Evolutionary conservation across 2,888 invertebrate genomes (phyloP).

Genomic region (Augochlorella aurata): DNA sequence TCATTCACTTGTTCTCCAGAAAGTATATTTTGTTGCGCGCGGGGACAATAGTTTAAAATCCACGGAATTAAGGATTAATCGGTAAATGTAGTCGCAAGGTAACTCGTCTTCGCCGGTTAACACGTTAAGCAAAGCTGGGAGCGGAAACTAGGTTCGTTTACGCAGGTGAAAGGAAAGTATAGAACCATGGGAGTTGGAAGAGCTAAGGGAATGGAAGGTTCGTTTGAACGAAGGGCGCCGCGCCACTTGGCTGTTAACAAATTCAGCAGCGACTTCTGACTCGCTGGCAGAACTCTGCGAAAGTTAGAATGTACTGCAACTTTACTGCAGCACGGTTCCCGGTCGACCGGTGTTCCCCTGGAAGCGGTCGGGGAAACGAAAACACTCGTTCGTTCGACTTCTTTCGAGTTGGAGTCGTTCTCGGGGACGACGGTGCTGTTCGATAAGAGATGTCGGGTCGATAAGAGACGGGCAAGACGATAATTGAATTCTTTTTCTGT

Average conservation of each 20-base stretch:
- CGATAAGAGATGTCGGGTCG: too few species aligned
- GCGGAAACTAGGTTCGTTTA: neutral
- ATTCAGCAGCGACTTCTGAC: constrained; percentile 12
- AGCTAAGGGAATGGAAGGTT: neutral
- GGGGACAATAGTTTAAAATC: neutral
- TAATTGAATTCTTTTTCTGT: constrained; percentile 37
- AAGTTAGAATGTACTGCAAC: neutral
- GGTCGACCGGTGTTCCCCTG: neutral
- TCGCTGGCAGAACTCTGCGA: neutral
- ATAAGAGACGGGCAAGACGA: too few species aligned
- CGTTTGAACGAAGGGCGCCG: constrained; percentile 1
- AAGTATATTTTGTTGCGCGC: too few species aligned
- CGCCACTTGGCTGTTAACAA: neutral
- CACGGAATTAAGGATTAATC: neutral
- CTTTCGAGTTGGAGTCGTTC: neutral
- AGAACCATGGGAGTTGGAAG: neutral
- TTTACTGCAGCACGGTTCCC: neutral
- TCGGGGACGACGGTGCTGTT: neutral
- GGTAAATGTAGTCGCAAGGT: neutral
- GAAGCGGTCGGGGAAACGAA: neutral
- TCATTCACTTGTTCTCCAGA: too few species aligned
- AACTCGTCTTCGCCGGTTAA: neutral
- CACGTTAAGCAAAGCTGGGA: neutral
- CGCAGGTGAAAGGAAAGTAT: constrained; percentile 1
- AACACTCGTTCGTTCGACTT: neutral